Percentiles rank a stretch among this genome's conserved stretches.
These are phyloP conservation scores for Sylvicola cinctus DNA, from an alignment of 2,888 invertebrate genomes.

Conservation along the genomic window DNA sequence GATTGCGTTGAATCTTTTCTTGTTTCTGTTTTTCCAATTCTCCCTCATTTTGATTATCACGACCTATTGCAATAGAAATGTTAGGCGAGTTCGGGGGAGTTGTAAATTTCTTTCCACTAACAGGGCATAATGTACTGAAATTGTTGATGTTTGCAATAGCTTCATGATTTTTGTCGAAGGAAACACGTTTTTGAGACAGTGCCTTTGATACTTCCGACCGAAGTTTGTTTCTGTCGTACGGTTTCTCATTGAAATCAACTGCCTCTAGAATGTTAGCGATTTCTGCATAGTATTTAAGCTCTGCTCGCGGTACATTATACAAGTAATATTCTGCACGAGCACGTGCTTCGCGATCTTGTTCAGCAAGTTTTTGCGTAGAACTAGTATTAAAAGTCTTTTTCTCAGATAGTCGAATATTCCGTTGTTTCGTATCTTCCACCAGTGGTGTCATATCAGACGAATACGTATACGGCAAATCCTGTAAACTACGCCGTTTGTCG, in stretches of 20 bases:
- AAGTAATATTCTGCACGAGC: conserved; percentile 23
- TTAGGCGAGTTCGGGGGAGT: conserved; percentile 60
- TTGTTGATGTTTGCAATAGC: conserved; percentile 5
- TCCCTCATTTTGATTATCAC: conserved; percentile 7
- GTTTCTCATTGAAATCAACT: conserved; percentile 15
- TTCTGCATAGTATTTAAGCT: conserved; percentile 25
- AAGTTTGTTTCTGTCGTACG: conserved; percentile 23
- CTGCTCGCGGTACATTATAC: conserved; percentile 22
- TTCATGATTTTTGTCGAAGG: conserved; percentile 17
- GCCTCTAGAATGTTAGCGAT: conserved; percentile 24
- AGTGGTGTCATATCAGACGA: conserved; percentile 11
- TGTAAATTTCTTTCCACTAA: conserved; percentile 21
- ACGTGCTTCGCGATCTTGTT: conserved; percentile 21
- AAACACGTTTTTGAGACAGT: conserved; percentile 24
- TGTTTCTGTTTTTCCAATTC: conserved; percentile 13
- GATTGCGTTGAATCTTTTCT: conserved; percentile 24
- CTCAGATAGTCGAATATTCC: background rate
- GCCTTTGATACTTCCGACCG: conserved; percentile 26
- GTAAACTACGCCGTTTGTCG: conserved; percentile 52
- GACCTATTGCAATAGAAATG: conserved; percentile 32
- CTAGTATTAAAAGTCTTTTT: too few relatives aligned
- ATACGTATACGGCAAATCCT: conserved; percentile 46
- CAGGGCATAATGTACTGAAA: background rate
- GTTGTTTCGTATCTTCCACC: conserved; percentile 2
- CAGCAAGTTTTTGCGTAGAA: background rate